Conservation (phyloP, 2,888 invertebrate species). For the Agrotis puta region DNA sequence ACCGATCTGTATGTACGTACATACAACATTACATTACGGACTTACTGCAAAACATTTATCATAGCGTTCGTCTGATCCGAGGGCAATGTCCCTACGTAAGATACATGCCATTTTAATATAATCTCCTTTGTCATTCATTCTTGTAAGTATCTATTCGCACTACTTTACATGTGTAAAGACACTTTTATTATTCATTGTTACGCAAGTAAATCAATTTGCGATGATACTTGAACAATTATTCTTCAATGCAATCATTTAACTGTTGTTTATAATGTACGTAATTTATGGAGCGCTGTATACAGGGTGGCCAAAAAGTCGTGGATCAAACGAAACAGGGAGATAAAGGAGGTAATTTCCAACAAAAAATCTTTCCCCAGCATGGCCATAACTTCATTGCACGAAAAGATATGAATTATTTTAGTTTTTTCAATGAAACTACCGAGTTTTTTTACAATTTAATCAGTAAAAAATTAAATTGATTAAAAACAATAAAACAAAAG, state of each 20-base stretch:
- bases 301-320: too few relatives aligned
- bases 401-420: too few relatives aligned
- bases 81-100: slow-evolving; percentile 65
- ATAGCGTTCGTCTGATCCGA: slow-evolving; percentile 59
- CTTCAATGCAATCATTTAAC: slow-evolving; percentile 25
- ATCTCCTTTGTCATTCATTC: slow-evolving; percentile 59
- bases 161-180: slow-evolving; percentile 22
- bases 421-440: too few relatives aligned
- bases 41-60: slow-evolving; percentile 56
- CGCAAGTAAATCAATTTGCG: slow-evolving; percentile 38
- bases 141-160: slow-evolving; percentile 34
- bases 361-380: too few relatives aligned
- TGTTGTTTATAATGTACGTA: slow-evolving; percentile 10
- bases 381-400: too few relatives aligned
- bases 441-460: too few relatives aligned
- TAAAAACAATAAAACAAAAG: too few relatives aligned
- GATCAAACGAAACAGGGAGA: too few relatives aligned
- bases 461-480: too few relatives aligned
- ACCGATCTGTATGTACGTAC: slow-evolving; percentile 10
- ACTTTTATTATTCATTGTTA: slow-evolving; percentile 26
- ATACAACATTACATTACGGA: slow-evolving; percentile 14
- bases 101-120: slow-evolving; percentile 58
- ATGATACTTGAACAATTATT: too few relatives aligned
- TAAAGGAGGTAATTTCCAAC: too few relatives aligned
- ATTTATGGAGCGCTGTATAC: slow-evolving; percentile 16